A percentile compares a stretch with the other conserved stretches of the same genome.
Conservation (phyloP, 2,888 invertebrate genomes). For the Orgyia antiqua region DNA sequence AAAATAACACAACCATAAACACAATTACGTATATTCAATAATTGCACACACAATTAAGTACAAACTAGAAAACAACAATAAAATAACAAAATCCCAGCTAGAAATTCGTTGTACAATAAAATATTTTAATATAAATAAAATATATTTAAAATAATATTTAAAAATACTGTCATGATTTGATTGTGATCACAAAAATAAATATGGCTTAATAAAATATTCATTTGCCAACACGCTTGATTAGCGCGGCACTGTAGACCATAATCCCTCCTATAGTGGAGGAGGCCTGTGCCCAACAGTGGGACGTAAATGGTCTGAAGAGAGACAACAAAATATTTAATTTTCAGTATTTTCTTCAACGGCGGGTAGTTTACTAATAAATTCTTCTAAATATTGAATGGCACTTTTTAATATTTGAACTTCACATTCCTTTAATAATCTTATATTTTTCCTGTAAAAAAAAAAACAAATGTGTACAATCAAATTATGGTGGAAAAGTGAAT, state of each 20-base stretch:
- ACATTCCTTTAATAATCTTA: slow-evolving; percentile 59
- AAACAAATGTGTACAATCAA: not conserved
- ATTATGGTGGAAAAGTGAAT: not conserved
- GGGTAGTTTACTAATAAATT: slow-evolving; percentile 43
- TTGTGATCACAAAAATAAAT: too few species aligned
- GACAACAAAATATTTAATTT: too few species aligned
- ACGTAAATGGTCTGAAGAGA: too few species aligned
- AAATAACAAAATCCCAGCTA: slow-evolving; percentile 24
- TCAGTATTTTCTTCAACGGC: slow-evolving; percentile 22
- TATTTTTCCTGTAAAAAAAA: slow-evolving; percentile 46
- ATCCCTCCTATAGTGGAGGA: too few species aligned
- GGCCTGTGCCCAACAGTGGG: too few species aligned
- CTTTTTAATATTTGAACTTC: slow-evolving; percentile 66
- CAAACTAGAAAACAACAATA: slow-evolving; percentile 29
- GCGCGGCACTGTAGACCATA: too few species aligned
- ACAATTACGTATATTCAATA: slow-evolving; percentile 27
- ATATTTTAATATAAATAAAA: slow-evolving; percentile 14
- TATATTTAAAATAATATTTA: slow-evolving; percentile 19
- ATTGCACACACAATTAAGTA: slow-evolving; percentile 38
- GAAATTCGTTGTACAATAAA: slow-evolving; percentile 34
- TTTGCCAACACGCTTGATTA: too few species aligned
- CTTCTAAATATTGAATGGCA: slow-evolving; percentile 58
- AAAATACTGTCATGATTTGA: slow-evolving; percentile 51
- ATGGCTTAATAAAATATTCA: too few species aligned
- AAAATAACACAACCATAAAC: too few species aligned